Base-by-base conservation (phyloP, 2,113 vertebrate genomes). In the Camelus bactrianus region DNA sequence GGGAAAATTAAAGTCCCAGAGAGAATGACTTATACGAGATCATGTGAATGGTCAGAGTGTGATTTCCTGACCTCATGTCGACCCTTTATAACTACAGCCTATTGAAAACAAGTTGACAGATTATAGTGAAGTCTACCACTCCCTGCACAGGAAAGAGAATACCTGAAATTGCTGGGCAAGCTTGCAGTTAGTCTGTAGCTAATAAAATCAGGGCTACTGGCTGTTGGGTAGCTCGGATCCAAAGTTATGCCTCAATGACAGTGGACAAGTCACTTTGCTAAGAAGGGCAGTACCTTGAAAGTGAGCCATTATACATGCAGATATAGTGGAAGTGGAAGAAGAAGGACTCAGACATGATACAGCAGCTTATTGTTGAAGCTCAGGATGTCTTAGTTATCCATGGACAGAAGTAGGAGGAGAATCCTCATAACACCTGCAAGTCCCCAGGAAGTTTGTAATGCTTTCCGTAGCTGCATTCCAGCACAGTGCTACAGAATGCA, bases 1-100 rank as follows among this genome's bases (percentile, higher is more conserved):
- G n/a, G 24, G n/a, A 76, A 95, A 65, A 77, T 81, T 60, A 20
- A 90, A 60, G 26, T 84, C 85, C 35, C 65, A 81, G 48, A 93
- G 32, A 90, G 26, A 65, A 1, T 81, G 64, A 32, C 50, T 83
- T 87, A 0, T 60, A 22, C 19, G 77, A 50, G 32, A 72, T 14
- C 20, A 17, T n/a, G 30, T 35, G 19, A 82, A 67, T 62, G 64
- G 84, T 50, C n/a, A 58, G 52, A 81, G n/a, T 5, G 6, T 84
- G 8, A 72, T 72, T 70, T 32, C 28, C 67, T 56, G 42, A 24
- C 60, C 20, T 8, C 50, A 17, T 35, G 70, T 96, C 80, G 75
- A 88, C 52, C 8, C 52, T 92, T 77, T 4, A 30, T 82, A 80
- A 87, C 64, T 28, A 56, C 52, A 38, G 8, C 4, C 35, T 85